A percentile compares a stretch with the other conserved stretches of the same genome.
These are phyloP conservation scores for Erannis defoliaria DNA, from an alignment of 2,888 invertebrate species.

Conservation along the genomic window DNA sequence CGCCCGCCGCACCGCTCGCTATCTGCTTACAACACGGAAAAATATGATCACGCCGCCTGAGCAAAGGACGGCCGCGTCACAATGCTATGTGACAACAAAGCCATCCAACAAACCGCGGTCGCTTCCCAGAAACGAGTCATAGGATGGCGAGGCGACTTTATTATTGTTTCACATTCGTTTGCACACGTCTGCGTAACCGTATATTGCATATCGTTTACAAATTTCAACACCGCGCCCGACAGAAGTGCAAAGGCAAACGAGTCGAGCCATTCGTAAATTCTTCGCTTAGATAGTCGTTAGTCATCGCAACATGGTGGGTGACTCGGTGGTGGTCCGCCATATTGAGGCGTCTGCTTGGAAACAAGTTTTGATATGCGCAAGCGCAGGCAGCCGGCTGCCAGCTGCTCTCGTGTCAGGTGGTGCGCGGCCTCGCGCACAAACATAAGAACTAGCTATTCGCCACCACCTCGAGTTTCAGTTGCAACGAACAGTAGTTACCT, in stretches of 20 bases:
- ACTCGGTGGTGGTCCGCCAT: constrained; percentile 68
- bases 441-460: constrained; percentile 56
- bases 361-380: constrained; percentile 79
- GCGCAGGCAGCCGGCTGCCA: constrained; percentile 79
- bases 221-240: constrained; percentile 26
- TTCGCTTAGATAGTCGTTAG: constrained; percentile 43
- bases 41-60: constrained; percentile 69
- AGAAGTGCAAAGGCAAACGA: constrained; percentile 35
- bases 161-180: constrained; percentile 51
- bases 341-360: constrained; percentile 77
- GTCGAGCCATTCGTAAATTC: constrained; percentile 46
- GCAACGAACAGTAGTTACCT: constrained; percentile 20
- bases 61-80: constrained; percentile 67
- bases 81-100: constrained; percentile 59
- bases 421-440: constrained; percentile 73
- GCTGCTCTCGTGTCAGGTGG: constrained; percentile 82
- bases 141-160: constrained; percentile 44
- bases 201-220: constrained; percentile 33
- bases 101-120: constrained; percentile 56
- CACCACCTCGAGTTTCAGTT: constrained; percentile 39
- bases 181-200: constrained; percentile 51
- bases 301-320: constrained; percentile 47
- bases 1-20: constrained; percentile 46
- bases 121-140: constrained; percentile 61
- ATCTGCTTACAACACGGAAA: constrained; percentile 65